phyloP scores from a whole-genome alignment of 2,797 vertebrate species.

The Amblyraja radiata region DNA sequence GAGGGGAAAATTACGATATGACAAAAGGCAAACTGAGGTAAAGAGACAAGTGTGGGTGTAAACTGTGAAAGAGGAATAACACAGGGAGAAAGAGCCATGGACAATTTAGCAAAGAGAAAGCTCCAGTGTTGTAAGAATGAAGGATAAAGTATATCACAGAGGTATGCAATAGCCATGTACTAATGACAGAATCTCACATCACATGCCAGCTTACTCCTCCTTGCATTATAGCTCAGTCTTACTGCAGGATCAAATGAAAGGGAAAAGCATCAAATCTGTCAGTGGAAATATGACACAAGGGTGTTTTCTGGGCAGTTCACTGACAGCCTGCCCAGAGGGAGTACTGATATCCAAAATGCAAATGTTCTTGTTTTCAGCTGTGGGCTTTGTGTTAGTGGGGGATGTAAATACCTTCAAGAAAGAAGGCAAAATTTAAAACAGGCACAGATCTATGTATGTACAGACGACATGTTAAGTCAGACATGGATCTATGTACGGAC shows the following conservation, averaged over 20 bases:
- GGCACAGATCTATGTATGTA: background rate
- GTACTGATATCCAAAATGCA: constrained; percentile 4
- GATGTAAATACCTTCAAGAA: background rate
- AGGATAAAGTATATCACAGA: background rate
- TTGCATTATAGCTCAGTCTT: background rate
- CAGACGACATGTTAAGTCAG: background rate
- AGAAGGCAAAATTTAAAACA: background rate
- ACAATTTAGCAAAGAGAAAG: background rate
- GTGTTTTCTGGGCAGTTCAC: background rate
- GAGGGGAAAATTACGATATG: too few species aligned
- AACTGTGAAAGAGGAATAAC: background rate
- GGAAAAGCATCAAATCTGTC: background rate
- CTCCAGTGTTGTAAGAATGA: background rate
- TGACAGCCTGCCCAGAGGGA: background rate
- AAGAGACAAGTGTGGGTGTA: background rate
- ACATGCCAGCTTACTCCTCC: background rate
- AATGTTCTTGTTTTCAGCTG: background rate
- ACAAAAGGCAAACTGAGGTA: background rate
- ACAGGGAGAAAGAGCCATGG: too few species aligned
- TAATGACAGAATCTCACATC: background rate
- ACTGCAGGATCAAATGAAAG: background rate
- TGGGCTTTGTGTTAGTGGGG: background rate
- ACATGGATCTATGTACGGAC: too few species aligned
- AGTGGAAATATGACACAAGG: background rate
- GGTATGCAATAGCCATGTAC: background rate